phyloP scores from a whole-genome alignment of 2,113 vertebrate species.

The Notechis scutatus region DNA sequence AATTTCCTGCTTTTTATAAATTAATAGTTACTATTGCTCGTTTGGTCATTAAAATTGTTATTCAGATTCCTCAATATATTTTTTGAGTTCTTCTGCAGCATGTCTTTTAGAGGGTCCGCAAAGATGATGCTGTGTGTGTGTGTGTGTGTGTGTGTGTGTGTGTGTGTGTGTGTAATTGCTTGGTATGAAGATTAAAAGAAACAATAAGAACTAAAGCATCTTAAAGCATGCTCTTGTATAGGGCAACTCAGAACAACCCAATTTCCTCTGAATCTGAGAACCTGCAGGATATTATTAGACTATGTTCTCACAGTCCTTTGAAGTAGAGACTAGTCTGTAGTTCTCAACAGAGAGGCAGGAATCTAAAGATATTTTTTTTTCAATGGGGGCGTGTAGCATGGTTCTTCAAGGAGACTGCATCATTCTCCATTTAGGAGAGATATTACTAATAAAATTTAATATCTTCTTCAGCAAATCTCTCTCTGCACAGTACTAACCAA shows the following conservation, averaged over 20 bases:
- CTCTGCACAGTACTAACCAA: neutral
- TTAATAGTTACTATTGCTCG: neutral
- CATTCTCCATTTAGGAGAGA: neutral
- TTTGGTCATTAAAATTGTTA: neutral
- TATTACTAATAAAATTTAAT: neutral
- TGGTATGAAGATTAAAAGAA: neutral
- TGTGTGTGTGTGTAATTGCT: neutral
- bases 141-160: too few species aligned
- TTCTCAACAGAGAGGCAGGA: neutral
- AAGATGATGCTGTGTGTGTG: neutral
- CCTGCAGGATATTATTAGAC: neutral
- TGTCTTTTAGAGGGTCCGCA: conserved; percentile 11
- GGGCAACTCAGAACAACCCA: neutral
- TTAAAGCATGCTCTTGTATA: neutral
- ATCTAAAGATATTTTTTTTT: neutral
- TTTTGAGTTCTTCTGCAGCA: neutral
- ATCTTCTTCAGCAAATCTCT: neutral
- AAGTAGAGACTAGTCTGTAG: neutral
- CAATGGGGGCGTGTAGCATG: neutral
- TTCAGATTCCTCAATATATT: neutral
- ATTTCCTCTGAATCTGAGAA: neutral
- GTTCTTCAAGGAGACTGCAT: neutral
- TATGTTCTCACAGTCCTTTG: neutral
- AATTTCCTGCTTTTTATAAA: neutral
- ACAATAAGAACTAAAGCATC: neutral